These are phyloP conservation scores for Paramacrobiotus metropolitanus DNA, from an alignment of 1,140 invertebrate species.

Conservation along the genomic window DNA sequence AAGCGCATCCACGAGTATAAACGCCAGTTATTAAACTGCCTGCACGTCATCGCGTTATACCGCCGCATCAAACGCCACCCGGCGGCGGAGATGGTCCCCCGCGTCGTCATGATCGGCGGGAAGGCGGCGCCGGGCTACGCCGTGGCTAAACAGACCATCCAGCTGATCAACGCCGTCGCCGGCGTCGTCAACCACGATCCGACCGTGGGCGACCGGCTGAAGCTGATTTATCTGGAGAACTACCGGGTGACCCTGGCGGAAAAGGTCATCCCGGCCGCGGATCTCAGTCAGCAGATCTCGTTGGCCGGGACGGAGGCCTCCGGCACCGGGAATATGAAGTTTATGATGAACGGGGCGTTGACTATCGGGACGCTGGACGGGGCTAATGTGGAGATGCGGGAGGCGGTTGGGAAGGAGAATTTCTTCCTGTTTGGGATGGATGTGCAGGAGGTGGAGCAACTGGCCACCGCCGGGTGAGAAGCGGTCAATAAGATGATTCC, in stretches of 20 bases:
- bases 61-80: slow-evolving; percentile 91
- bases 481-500: no score
- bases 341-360: slow-evolving; percentile 79
- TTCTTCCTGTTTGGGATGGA: slow-evolving; percentile 99
- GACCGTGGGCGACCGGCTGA: slow-evolving; percentile 79
- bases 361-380: slow-evolving; percentile 97
- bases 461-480: not conserved
- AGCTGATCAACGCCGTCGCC: slow-evolving; percentile 71
- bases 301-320: slow-evolving; percentile 96
- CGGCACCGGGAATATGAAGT: slow-evolving; percentile 79
- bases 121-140: slow-evolving; percentile 89
- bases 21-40: slow-evolving; percentile 76
- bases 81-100: slow-evolving; percentile 46
- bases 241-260: slow-evolving; percentile 93
- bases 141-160: slow-evolving; percentile 94
- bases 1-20: slow-evolving; percentile 99
- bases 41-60: slow-evolving; percentile 90
- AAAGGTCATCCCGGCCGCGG: slow-evolving; percentile 92
- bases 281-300: slow-evolving; percentile 92
- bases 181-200: slow-evolving; percentile 91
- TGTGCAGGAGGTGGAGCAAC: slow-evolving; percentile 57
- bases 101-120: slow-evolving; percentile 20
- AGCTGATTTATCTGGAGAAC: slow-evolving; percentile 88
- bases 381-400: slow-evolving; percentile 97
- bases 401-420: slow-evolving; percentile 92